These are phyloP conservation scores for Lagodon rhomboides DNA, from an alignment of 2,797 vertebrate genomes.

Conservation along the genomic window DNA sequence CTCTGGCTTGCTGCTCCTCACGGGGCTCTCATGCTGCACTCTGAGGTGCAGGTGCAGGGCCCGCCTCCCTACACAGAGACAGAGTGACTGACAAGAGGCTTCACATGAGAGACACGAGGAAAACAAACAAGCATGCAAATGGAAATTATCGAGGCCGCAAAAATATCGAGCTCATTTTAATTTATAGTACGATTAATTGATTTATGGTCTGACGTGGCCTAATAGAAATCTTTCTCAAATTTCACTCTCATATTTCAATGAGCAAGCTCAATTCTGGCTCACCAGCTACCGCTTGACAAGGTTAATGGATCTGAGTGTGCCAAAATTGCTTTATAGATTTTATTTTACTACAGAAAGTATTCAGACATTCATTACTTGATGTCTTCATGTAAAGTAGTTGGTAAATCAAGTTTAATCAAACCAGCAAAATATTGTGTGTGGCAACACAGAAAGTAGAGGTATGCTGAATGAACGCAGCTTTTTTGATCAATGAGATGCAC, in stretches of 20 bases:
- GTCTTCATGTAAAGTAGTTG: slow-evolving; percentile 10
- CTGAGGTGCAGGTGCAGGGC: too few relatives aligned
- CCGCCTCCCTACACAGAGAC: too few relatives aligned
- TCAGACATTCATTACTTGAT: not conserved
- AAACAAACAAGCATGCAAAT: too few relatives aligned
- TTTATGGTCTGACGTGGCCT: too few relatives aligned
- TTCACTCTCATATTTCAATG: slow-evolving; percentile 2
- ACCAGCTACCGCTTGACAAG: not conserved
- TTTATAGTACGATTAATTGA: too few relatives aligned
- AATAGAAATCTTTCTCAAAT: slow-evolving; percentile 6
- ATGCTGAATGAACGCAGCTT: not conserved
- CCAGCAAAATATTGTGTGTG: not conserved
- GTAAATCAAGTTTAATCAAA: slow-evolving; percentile 1
- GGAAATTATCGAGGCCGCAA: too few relatives aligned
- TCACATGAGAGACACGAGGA: too few relatives aligned
- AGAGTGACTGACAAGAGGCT: too few relatives aligned
- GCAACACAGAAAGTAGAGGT: not conserved
- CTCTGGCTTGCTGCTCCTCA: too few relatives aligned
- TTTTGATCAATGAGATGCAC: not conserved
- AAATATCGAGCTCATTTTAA: too few relatives aligned
- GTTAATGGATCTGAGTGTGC: slow-evolving; percentile 23
- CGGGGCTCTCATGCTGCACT: too few relatives aligned
- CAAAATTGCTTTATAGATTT: not conserved
- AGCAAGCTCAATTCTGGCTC: slow-evolving; percentile 26
- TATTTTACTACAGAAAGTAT: not conserved